Evolutionary conservation across 1,140 invertebrate species (phyloP).

Genomic region (Drosophila novamexicana): DNA sequence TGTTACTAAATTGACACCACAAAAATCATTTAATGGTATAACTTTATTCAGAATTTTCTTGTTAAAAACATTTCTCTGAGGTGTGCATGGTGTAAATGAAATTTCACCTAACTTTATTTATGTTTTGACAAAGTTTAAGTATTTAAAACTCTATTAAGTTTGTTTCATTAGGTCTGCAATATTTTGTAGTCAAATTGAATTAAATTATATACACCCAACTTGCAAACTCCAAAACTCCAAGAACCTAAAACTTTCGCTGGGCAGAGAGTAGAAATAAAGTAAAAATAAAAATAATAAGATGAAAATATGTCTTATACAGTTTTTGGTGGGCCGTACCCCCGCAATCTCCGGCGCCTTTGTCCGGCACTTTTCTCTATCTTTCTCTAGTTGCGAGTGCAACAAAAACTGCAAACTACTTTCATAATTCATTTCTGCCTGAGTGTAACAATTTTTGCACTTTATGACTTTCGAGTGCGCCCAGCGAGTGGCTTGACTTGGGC

Average conservation of each 20-base stretch:
- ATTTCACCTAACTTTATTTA: conserved; percentile 23
- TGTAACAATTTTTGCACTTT: conserved; percentile 82
- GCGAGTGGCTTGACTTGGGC: conserved; percentile 56
- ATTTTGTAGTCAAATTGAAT: conserved; percentile 70
- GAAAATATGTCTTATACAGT: conserved; percentile 47
- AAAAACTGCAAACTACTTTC: conserved; percentile 71
- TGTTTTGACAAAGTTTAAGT: conserved; percentile 16
- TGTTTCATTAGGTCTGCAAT: conserved; percentile 48
- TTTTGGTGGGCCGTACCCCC: neutral
- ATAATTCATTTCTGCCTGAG: conserved; percentile 82
- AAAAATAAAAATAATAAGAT: conserved; percentile 4
- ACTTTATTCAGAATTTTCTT: neutral
- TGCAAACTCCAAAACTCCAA: conserved; percentile 46
- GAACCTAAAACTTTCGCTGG: conserved; percentile 52
- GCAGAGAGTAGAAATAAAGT: conserved; percentile 2
- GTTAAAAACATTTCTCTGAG: conserved; percentile 9
- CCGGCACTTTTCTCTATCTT: neutral
- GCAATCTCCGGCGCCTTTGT: conserved; percentile 1
- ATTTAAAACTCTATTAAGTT: conserved; percentile 39
- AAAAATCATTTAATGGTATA: neutral
- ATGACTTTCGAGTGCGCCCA: conserved; percentile 76
- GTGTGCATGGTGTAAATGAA: conserved; percentile 37
- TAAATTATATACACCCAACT: conserved; percentile 67
- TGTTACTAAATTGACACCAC: neutral
- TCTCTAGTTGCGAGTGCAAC: conserved; percentile 45